Conservation (phyloP, 2,888 invertebrate genomes). For the Xiphydria camelus region DNA sequence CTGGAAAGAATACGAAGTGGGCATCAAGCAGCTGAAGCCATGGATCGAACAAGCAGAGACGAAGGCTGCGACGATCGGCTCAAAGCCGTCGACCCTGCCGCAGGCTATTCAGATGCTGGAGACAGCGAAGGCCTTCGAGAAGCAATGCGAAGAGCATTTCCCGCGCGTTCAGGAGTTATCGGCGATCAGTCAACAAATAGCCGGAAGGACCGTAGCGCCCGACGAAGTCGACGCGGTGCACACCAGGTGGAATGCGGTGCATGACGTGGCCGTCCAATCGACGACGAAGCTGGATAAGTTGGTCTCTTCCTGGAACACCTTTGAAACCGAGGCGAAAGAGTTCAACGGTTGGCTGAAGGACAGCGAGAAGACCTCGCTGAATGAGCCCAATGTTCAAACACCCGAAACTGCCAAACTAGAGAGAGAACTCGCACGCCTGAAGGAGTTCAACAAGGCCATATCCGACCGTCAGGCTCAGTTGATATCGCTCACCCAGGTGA, state of each 20-base stretch:
- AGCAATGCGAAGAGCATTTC: slow-evolving; percentile 77
- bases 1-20: slow-evolving; percentile 84
- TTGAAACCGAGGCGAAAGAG: slow-evolving; percentile 76
- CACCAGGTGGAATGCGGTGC: slow-evolving; percentile 83
- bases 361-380: slow-evolving; percentile 66
- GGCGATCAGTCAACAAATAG: slow-evolving; percentile 74
- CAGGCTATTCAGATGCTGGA: slow-evolving; percentile 82
- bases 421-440: slow-evolving; percentile 73
- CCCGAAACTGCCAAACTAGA: slow-evolving; percentile 77
- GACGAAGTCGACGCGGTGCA: slow-evolving; percentile 85
- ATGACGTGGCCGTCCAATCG: slow-evolving; percentile 78
- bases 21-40: slow-evolving; percentile 79
- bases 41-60: slow-evolving; percentile 88
- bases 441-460: slow-evolving; percentile 82
- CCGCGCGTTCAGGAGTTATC: slow-evolving; percentile 75
- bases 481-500: slow-evolving; percentile 76
- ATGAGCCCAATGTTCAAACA: slow-evolving; percentile 67
- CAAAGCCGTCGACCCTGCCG: slow-evolving; percentile 76
- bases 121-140: slow-evolving; percentile 72
- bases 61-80: slow-evolving; percentile 71
- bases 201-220: slow-evolving; percentile 74
- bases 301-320: slow-evolving; percentile 78
- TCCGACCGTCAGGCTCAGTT: slow-evolving; percentile 84
- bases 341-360: slow-evolving; percentile 77
- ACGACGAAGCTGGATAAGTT: slow-evolving; percentile 78